Evolutionary conservation across 1,140 invertebrate species (phyloP).

Genomic region (Papilio glaucus): DNA sequence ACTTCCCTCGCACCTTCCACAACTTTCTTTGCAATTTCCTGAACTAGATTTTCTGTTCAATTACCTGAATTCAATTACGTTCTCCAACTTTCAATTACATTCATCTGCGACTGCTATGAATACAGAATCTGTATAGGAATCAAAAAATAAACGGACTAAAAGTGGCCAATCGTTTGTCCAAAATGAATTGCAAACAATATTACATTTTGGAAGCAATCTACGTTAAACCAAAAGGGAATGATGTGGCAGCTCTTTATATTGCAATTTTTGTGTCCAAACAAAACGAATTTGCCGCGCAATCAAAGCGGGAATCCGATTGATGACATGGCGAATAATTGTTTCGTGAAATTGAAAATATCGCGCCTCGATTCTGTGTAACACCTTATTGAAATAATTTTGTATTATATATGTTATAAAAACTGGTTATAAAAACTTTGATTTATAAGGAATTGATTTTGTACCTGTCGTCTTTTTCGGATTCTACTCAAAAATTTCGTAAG

Average conservation of each 20-base stretch:
- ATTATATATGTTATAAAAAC: slow-evolving; percentile 1
- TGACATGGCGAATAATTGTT: slow-evolving; percentile 83
- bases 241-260: slow-evolving; percentile 83
- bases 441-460: slow-evolving; percentile 4
- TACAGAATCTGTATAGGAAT: slow-evolving; percentile 68
- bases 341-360: slow-evolving; percentile 83
- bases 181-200: slow-evolving; percentile 83
- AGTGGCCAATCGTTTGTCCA: slow-evolving; percentile 77
- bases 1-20: slow-evolving; percentile 59
- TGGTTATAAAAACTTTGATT: not conserved
- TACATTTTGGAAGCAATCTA: slow-evolving; percentile 83
- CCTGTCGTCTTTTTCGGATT: not conserved
- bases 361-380: slow-evolving; percentile 49
- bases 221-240: slow-evolving; percentile 83
- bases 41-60: slow-evolving; percentile 66
- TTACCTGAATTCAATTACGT: slow-evolving; percentile 63
- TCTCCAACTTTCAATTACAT: slow-evolving; percentile 41
- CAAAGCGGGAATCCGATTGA: slow-evolving; percentile 83
- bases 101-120: slow-evolving; percentile 51
- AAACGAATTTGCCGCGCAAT: slow-evolving; percentile 83
- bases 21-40: slow-evolving; percentile 72
- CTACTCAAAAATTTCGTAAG: not conserved
- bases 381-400: slow-evolving; percentile 32
- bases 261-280: slow-evolving; percentile 84
- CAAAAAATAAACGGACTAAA: slow-evolving; percentile 72